Base-by-base conservation (phyloP, 2,113 vertebrate genomes). In the Orcinus orca region DNA sequence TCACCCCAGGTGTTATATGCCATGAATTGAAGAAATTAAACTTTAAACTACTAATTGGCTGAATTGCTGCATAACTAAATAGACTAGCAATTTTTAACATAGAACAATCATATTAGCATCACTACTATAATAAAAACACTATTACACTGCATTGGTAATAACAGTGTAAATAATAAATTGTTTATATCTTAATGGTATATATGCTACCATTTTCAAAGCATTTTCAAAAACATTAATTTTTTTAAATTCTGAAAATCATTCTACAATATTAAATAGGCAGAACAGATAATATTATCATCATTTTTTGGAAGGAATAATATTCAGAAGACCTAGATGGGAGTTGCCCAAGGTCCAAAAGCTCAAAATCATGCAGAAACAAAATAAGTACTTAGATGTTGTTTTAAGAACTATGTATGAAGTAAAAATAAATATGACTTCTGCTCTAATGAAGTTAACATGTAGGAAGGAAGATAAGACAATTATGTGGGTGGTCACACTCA, bases 1-100 rank as follows among this genome's bases (percentile, higher is more conserved):
- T 93, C 31, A 67, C 63, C 55, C 80, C n/a, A 93, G 89, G 67
- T 96, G 44, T 95, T 87, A 44, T 38, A 90, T 58, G 25, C 50
- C 73, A 55, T 77, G 44, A 94, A 87, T 53, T 96, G 29, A 83
- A 92, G 53, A 96, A 86, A 94, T 47, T 93, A 91, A 96, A 44
- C 62, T 90, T 96, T 93, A 70, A 88, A 58, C 31, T 93, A 44
- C 15, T 96, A 76, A 92, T 53, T 60, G 70, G 12, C 21, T 93
- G 77, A 95, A 70, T 50, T 80, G 6, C 20, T 91, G 12, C 44
- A 71, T 86, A 38, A 89, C 76, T 86, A 95, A 97, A 82, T 87
- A 80, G 17, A 84, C 63, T 73, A 44, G 36, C 31, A 74, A 63
- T 91, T 83, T 65, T 96, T 55, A 79, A 33, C n/a, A 90, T 8